These are phyloP conservation scores for Zhuqinia jingwanae DNA, from an alignment of 2,888 invertebrate genomes.

Conservation along the genomic window DNA sequence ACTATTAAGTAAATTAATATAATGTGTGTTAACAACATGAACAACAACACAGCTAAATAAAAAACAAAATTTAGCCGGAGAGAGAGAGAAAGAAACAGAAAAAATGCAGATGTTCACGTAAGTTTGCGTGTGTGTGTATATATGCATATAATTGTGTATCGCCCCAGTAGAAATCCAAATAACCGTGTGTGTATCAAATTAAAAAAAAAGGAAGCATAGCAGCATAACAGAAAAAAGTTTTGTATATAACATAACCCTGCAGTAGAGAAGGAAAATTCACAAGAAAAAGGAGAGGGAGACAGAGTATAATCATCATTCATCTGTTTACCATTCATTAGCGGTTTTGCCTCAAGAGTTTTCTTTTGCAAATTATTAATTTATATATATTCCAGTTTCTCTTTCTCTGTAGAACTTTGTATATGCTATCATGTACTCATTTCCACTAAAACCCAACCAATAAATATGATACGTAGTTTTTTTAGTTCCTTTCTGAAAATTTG, in stretches of 20 bases:
- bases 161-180: background rate
- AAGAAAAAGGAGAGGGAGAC: background rate
- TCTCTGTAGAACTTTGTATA: too few relatives aligned
- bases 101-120: constrained; percentile 43
- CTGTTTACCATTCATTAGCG: constrained; percentile 50
- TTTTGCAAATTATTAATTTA: background rate
- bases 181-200: background rate
- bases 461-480: too few relatives aligned
- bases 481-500: too few relatives aligned
- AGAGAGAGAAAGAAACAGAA: background rate
- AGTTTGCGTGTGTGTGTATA: constrained; percentile 39
- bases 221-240: background rate
- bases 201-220: background rate
- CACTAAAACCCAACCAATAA: too few relatives aligned
- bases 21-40: constrained; percentile 31
- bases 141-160: background rate
- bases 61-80: background rate
- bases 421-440: too few relatives aligned
- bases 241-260: too few relatives aligned
- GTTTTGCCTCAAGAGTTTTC: constrained; percentile 8
- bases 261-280: background rate
- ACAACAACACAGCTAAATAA: constrained; percentile 6
- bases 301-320: constrained; percentile 6
- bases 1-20: constrained; percentile 58
- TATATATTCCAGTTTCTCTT: too few relatives aligned